Conservation (phyloP, 1,140 invertebrate genomes). For the Drosophila varians region DNA sequence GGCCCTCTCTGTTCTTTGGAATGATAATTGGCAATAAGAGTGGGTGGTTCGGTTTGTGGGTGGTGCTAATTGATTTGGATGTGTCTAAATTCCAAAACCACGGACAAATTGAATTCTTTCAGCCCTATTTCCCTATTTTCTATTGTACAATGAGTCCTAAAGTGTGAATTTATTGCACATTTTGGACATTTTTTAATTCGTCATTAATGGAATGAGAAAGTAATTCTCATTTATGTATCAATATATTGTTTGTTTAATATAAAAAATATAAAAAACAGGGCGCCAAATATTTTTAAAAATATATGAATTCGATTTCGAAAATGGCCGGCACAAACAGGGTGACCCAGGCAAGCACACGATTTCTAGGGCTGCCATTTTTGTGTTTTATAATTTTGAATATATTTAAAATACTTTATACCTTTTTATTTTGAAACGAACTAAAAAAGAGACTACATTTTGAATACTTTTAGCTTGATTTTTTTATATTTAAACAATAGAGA, state of each 20-base stretch:
- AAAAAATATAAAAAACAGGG: neutral
- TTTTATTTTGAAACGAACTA: too few species aligned
- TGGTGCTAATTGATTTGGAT: neutral
- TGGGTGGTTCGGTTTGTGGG: neutral
- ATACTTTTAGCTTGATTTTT: too few species aligned
- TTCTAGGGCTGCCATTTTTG: neutral
- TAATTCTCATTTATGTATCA: too few species aligned
- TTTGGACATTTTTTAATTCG: too few species aligned
- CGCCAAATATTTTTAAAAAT: neutral
- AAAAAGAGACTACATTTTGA: too few species aligned
- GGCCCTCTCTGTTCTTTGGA: neutral
- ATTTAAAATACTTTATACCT: too few species aligned
- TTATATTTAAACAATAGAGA: too few species aligned
- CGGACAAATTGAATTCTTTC: slow-evolving; percentile 9
- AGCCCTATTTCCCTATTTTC: too few species aligned
- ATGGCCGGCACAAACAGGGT: neutral
- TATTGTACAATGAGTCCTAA: too few species aligned
- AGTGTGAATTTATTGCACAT: too few species aligned
- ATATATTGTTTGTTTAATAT: too few species aligned
- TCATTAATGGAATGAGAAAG: too few species aligned
- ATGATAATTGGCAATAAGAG: slow-evolving; percentile 19
- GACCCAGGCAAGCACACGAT: neutral
- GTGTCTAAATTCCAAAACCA: slow-evolving; percentile 3
- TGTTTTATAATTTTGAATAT: neutral
- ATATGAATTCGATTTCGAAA: neutral